A percentile compares a stretch with the other conserved stretches of the same genome.
Evolutionary conservation across 2,113 vertebrate genomes (phyloP).

Genomic region (Salvator merianae): DNA sequence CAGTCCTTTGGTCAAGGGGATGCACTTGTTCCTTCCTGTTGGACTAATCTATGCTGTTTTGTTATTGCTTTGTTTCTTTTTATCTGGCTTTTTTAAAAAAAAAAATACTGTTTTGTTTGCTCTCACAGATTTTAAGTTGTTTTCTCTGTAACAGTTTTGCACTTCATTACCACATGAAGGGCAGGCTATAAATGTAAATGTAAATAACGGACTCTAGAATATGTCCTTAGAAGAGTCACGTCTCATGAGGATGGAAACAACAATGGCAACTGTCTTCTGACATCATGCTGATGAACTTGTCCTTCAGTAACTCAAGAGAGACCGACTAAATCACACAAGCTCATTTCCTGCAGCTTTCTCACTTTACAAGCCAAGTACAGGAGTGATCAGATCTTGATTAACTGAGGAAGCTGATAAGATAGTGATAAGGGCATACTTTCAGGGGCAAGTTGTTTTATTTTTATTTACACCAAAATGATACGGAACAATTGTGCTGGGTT

Average conservation of each 20-base stretch:
- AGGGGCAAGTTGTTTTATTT: conserved; percentile 26
- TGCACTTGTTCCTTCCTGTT: too few species aligned
- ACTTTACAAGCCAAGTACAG: conserved; percentile 46
- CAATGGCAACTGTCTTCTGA: conserved; percentile 40
- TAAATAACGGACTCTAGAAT: conserved; percentile 37
- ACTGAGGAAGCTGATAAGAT: conserved; percentile 62
- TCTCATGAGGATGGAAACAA: not conserved
- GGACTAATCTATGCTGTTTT: too few species aligned
- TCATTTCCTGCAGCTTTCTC: conserved; percentile 28
- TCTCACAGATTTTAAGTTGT: too few species aligned
- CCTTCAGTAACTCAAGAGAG: conserved; percentile 54
- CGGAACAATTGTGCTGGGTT: not conserved
- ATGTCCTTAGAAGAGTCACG: not conserved
- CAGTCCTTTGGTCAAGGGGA: too few species aligned
- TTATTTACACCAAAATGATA: not conserved
- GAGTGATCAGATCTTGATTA: conserved; percentile 59
- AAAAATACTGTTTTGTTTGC: too few species aligned
- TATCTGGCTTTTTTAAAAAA: too few species aligned
- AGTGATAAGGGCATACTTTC: conserved; percentile 52
- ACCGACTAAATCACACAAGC: conserved; percentile 48
- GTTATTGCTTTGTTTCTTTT: too few species aligned
- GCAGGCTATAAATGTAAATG: not conserved
- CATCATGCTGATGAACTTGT: conserved; percentile 40
- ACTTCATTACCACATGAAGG: too few species aligned
- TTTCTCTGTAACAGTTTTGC: too few species aligned